These are phyloP conservation scores for Fabriciana adippe DNA, from an alignment of 2,888 invertebrate species.

Conservation along the genomic window DNA sequence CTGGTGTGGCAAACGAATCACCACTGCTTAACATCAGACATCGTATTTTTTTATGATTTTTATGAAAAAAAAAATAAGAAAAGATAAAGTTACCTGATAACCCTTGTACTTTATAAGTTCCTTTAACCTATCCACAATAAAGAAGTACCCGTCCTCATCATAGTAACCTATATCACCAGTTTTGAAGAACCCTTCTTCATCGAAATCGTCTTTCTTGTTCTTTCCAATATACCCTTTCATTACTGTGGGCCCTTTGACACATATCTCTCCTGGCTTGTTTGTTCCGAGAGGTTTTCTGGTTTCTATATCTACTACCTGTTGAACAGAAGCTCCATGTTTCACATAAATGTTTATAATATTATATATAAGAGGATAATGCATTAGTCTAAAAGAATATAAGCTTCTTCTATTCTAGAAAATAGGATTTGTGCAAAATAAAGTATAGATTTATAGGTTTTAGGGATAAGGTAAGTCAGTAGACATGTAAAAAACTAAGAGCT, in stretches of 20 bases:
- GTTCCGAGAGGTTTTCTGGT: constrained; percentile 84
- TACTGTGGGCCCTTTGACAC: constrained; percentile 87
- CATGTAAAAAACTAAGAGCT: no score
- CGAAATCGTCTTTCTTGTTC: constrained; percentile 80
- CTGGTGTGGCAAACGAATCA: no score
- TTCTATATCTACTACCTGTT: constrained; percentile 79
- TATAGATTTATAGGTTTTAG: no score
- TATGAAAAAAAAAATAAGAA: no score
- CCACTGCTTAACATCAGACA: no score
- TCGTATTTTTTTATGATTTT: no score
- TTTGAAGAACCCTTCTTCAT: constrained; percentile 90
- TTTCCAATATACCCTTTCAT: constrained; percentile 90
- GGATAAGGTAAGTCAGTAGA: no score
- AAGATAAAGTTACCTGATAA: constrained; percentile 54
- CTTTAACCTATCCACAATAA: constrained; percentile 64
- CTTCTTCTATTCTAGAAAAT: no score
- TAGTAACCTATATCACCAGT: constrained; percentile 78
- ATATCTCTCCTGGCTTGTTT: constrained; percentile 89
- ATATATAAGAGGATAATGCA: neutral
- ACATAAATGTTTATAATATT: neutral
- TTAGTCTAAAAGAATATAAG: no score
- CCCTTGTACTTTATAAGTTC: constrained; percentile 73
- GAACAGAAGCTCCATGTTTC: neutral
- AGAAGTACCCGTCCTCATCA: constrained; percentile 62
- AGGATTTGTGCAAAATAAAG: no score